A percentile compares a stretch with the other conserved stretches of the same genome.
These are phyloP conservation scores for Rhagoletis zephyria DNA, from an alignment of 1,140 invertebrate species.

Conservation along the genomic window DNA sequence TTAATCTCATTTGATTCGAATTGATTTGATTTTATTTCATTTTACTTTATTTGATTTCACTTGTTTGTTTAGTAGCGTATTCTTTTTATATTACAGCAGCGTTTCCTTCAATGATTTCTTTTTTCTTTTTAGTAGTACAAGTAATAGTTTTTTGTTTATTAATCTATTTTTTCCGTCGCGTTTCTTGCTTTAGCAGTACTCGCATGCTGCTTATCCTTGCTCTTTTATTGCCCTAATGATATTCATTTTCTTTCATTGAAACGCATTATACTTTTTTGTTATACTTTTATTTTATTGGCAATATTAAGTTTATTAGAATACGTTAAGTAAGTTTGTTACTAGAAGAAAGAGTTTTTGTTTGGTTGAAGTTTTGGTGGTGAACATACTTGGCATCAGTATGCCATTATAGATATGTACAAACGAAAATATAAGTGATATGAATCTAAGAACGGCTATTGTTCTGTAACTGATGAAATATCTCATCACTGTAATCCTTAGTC, in stretches of 20 bases:
- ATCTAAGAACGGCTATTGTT: too few species aligned
- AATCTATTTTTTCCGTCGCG: too few species aligned
- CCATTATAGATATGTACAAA: too few species aligned
- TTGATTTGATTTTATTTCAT: constrained; percentile 21
- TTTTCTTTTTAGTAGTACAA: not conserved
- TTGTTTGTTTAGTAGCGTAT: constrained; percentile 5
- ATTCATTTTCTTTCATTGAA: constrained; percentile 19
- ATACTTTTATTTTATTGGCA: not conserved
- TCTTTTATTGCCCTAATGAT: constrained; percentile 8
- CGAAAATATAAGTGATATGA: too few species aligned
- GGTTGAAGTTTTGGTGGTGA: too few species aligned
- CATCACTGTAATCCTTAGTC: too few species aligned
- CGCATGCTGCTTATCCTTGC: not conserved
- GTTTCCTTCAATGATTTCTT: not conserved
- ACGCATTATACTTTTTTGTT: constrained; percentile 2
- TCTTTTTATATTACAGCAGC: not conserved
- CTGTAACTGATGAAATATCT: too few species aligned
- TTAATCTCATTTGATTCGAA: constrained; percentile 42
- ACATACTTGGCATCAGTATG: too few species aligned
- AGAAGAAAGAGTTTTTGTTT: too few species aligned
- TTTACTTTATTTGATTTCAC: constrained; percentile 31
- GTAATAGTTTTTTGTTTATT: too few species aligned
- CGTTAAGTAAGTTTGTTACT: not conserved
- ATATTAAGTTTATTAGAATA: constrained; percentile 34
- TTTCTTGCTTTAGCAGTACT: too few species aligned